These are phyloP conservation scores for Neomicropteryx cornuta DNA, from an alignment of 1,140 invertebrate genomes.

Conservation along the genomic window DNA sequence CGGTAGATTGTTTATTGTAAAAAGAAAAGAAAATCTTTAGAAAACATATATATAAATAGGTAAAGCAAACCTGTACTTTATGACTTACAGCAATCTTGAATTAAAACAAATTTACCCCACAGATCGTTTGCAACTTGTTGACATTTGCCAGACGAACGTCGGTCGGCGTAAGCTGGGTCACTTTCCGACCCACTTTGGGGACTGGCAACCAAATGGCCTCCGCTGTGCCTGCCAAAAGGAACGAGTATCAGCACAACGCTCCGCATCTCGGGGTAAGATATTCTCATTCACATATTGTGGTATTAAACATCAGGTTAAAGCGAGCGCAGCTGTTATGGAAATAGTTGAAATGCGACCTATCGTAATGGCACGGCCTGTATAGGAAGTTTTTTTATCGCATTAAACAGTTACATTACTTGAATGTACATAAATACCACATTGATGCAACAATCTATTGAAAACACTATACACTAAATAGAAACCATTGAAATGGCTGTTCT, in stretches of 20 bases:
- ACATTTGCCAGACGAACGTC: conserved; percentile 53
- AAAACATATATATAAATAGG: neutral
- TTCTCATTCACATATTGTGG: neutral
- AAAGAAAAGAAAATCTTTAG: neutral
- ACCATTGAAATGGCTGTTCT: too few relatives aligned
- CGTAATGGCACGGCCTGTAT: too few relatives aligned
- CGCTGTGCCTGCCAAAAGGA: too few relatives aligned
- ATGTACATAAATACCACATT: too few relatives aligned
- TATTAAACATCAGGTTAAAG: conserved; percentile 22
- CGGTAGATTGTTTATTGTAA: neutral
- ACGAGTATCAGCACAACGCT: neutral
- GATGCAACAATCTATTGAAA: too few relatives aligned
- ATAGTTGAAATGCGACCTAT: too few relatives aligned
- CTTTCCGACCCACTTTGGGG: conserved; percentile 30
- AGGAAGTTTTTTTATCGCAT: too few relatives aligned
- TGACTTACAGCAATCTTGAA: too few relatives aligned
- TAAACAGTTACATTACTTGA: too few relatives aligned
- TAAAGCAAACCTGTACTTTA: neutral
- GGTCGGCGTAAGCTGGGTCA: conserved; percentile 36
- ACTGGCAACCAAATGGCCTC: conserved; percentile 3
- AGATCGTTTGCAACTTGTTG: conserved; percentile 58
- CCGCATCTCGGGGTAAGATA: conserved; percentile 1
- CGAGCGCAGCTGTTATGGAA: too few relatives aligned
- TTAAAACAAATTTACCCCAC: too few relatives aligned
- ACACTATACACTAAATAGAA: too few relatives aligned